phyloP scores from a whole-genome alignment of 2,113 vertebrate genomes.

The Pomatorhinus ruficollis region DNA sequence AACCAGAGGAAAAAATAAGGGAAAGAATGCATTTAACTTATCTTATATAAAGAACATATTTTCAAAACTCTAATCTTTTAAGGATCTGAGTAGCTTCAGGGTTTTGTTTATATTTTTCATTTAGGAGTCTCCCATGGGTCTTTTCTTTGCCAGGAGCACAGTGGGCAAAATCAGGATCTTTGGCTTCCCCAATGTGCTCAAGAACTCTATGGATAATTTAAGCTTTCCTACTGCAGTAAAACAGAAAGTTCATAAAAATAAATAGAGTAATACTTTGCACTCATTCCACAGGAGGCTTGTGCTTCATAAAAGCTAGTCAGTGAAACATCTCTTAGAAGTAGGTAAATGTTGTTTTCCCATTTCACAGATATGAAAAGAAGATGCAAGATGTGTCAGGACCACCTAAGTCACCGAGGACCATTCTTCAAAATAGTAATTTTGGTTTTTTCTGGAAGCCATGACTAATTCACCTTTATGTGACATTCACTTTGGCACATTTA shows the following conservation, averaged over 20 bases:
- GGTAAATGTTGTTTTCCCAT: not conserved
- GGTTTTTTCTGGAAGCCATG: not conserved
- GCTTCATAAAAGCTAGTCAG: constrained; percentile 16
- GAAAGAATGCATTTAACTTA: constrained; percentile 63
- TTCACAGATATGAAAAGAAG: not conserved
- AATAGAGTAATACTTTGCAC: constrained; percentile 56
- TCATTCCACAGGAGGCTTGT: constrained; percentile 44
- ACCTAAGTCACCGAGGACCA: not conserved
- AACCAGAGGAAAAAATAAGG: constrained; percentile 30
- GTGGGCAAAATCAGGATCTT: constrained; percentile 60
- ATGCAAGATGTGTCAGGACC: not conserved
- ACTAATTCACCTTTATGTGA: not conserved
- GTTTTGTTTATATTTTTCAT: constrained; percentile 75
- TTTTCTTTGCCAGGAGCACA: constrained; percentile 65
- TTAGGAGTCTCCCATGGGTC: constrained; percentile 61
- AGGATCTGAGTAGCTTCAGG: constrained; percentile 62
- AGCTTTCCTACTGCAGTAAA: constrained; percentile 50
- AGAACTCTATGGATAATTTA: constrained; percentile 62
- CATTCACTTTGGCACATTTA: not conserved
- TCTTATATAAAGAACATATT: constrained; percentile 66
- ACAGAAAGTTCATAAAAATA: constrained; percentile 52
- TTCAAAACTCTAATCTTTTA: constrained; percentile 66
- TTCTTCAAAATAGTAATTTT: not conserved
- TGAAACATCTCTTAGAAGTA: constrained; percentile 21
- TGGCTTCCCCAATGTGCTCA: constrained; percentile 43